Conservation (phyloP, 2,797 vertebrate species). For the Parauchenoglanis punctatus region DNA sequence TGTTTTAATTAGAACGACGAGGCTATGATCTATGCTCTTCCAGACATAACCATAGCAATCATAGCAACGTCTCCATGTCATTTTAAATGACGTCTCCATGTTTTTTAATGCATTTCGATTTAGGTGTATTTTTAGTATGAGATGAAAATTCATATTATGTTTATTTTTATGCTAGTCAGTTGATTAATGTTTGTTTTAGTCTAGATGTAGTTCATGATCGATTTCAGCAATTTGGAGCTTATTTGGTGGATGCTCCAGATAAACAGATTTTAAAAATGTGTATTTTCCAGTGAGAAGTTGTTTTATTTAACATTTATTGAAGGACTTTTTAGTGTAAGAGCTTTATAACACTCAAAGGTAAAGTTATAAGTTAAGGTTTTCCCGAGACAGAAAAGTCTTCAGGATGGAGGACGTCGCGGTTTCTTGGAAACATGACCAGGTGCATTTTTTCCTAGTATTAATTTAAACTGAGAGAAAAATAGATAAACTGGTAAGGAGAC, state of each 20-base stretch:
- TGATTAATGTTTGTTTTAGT: neutral
- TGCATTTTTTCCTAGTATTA: too few species aligned
- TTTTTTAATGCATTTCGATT: neutral
- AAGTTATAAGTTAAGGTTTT: neutral
- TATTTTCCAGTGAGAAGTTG: too few species aligned
- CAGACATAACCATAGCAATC: neutral
- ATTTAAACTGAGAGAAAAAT: too few species aligned
- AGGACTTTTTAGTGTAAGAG: neutral
- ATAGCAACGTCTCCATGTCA: neutral
- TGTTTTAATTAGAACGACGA: neutral
- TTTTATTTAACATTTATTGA: neutral
- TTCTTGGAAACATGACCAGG: neutral
- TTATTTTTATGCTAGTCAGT: neutral
- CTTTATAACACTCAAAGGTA: neutral
- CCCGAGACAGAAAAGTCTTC: too few species aligned
- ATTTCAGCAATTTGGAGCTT: neutral
- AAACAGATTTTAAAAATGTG: too few species aligned
- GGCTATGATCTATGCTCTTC: neutral
- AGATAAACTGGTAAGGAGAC: too few species aligned
- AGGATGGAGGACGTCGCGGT: neutral
- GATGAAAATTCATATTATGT: neutral
- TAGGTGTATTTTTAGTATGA: neutral
- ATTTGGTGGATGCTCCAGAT: neutral
- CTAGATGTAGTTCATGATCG: neutral
- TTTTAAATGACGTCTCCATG: neutral